Percentiles rank a stretch among this genome's conserved stretches.
phyloP scores from a whole-genome alignment of 2,888 invertebrate genomes.

The Zaprionus lineosus region DNA sequence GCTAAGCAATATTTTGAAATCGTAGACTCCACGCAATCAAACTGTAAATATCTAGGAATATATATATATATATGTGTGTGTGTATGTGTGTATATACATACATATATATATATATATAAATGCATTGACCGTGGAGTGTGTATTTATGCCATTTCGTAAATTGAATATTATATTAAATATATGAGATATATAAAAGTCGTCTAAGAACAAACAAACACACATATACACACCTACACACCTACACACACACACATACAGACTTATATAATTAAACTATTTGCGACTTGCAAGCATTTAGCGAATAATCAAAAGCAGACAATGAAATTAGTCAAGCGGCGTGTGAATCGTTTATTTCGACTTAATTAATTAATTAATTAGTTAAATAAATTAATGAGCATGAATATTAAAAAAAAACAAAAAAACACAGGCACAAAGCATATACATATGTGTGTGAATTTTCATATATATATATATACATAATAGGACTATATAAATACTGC shows the following conservation, averaged over 20 bases:
- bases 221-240: slow-evolving; percentile 17
- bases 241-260: slow-evolving; percentile 26
- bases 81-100: no score
- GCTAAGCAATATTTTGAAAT: slow-evolving; percentile 70
- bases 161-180: slow-evolving; percentile 23
- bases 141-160: slow-evolving; percentile 60
- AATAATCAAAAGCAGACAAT: slow-evolving; percentile 52
- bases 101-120: not conserved
- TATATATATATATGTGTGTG: no score
- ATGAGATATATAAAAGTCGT: no score
- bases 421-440: slow-evolving; percentile 24
- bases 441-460: no score
- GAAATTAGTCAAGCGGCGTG: slow-evolving; percentile 60
- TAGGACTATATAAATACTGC: slow-evolving; percentile 24
- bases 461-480: slow-evolving; percentile 29
- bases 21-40: slow-evolving; percentile 45
- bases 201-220: slow-evolving; percentile 9
- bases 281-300: slow-evolving; percentile 57
- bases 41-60: slow-evolving; percentile 50
- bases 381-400: slow-evolving; percentile 64
- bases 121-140: slow-evolving; percentile 39
- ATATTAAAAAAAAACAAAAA: slow-evolving; percentile 45
- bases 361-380: slow-evolving; percentile 56
- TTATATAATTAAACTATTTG: slow-evolving; percentile 46
- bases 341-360: no score